These are phyloP conservation scores for Trematocara zebra DNA, from an alignment of 2,113 vertebrate genomes.

Conservation along the genomic window DNA sequence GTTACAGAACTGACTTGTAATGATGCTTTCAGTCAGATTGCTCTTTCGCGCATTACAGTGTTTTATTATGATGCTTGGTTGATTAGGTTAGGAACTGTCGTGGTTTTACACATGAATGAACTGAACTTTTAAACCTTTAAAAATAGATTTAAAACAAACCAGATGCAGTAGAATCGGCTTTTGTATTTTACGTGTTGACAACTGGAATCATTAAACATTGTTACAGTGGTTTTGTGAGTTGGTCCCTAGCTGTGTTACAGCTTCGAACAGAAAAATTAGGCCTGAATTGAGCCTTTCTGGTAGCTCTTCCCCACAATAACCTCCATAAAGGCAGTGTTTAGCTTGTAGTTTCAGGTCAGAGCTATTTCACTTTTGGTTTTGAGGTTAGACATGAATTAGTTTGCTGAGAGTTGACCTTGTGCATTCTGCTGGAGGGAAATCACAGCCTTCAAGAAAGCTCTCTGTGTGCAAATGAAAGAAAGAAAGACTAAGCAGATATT, in stretches of 20 bases:
- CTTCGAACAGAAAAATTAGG: background rate
- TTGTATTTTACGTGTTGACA: background rate
- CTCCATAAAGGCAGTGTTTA: background rate
- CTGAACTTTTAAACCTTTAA: background rate
- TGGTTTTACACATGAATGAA: background rate
- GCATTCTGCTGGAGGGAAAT: background rate
- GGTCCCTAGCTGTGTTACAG: background rate
- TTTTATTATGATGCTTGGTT: background rate
- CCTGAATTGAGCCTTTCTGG: background rate
- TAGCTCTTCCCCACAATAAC: background rate
- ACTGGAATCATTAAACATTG: background rate
- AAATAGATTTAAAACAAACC: background rate
- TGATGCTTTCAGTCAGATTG: background rate
- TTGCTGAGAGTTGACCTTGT: conserved; percentile 5
- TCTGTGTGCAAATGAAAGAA: background rate
- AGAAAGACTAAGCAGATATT: background rate
- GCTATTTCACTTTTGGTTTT: conserved; percentile 17
- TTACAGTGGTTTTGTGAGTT: background rate
- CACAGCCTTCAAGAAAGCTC: background rate
- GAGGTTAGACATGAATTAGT: background rate
- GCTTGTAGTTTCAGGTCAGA: conserved; percentile 26
- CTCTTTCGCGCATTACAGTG: background rate
- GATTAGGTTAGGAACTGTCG: background rate
- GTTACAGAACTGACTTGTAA: background rate
- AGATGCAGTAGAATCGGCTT: background rate